A percentile compares a stretch with the other conserved stretches of the same genome.
Evolutionary conservation across 2,113 vertebrate genomes (phyloP).

Genomic region (Antechinus flavipes): DNA sequence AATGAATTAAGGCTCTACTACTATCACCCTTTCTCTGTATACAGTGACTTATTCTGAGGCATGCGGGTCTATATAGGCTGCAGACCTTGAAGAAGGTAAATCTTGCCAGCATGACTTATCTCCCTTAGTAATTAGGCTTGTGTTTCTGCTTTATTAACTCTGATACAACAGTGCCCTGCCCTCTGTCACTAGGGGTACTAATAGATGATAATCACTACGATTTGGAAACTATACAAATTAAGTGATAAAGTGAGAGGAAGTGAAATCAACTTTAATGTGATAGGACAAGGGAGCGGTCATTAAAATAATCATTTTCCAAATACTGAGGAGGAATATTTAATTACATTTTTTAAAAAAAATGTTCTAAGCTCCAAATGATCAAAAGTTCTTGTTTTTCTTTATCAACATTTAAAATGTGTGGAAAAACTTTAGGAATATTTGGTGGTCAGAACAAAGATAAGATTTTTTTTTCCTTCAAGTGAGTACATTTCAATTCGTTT

Average conservation of each 20-base stretch:
- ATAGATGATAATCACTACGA: slow-evolving; percentile 83
- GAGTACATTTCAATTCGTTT: not conserved
- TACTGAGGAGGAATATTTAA: slow-evolving; percentile 47
- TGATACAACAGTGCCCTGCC: slow-evolving; percentile 84
- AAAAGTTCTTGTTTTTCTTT: slow-evolving; percentile 8
- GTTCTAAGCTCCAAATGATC: not conserved
- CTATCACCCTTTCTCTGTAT: slow-evolving; percentile 1
- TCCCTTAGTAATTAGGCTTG: slow-evolving; percentile 84
- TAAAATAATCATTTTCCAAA: slow-evolving; percentile 63
- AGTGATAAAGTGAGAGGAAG: slow-evolving; percentile 84
- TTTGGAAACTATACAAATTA: slow-evolving; percentile 87
- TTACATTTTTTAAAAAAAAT: slow-evolving; percentile 8
- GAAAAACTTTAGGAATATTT: slow-evolving; percentile 10
- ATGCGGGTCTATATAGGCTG: slow-evolving; percentile 62
- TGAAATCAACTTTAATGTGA: slow-evolving; percentile 73
- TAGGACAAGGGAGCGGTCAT: slow-evolving; percentile 73
- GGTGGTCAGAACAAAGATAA: not conserved
- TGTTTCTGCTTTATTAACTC: slow-evolving; percentile 89
- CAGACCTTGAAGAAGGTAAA: slow-evolving; percentile 75
- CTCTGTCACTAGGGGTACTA: slow-evolving; percentile 86
- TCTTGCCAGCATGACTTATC: slow-evolving; percentile 83
- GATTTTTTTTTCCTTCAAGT: slow-evolving; percentile 4
- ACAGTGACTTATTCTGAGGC: slow-evolving; percentile 66
- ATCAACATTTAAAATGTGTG: not conserved
- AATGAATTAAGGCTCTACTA: slow-evolving; percentile 44